phyloP scores from a whole-genome alignment of 2,888 invertebrate genomes.

The Ophioninae sp. region DNA sequence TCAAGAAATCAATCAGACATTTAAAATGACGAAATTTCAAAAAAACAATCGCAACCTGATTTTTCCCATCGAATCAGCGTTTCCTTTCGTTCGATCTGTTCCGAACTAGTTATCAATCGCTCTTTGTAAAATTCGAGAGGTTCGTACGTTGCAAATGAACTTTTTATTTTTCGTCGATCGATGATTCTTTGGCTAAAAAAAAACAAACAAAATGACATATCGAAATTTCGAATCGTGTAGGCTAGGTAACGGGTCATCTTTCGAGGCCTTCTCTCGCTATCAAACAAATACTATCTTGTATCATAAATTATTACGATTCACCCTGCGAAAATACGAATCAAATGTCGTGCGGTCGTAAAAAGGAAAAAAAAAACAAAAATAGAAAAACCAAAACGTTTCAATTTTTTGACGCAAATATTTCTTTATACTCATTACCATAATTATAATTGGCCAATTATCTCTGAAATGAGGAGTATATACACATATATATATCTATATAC shows the following conservation, averaged over 20 bases:
- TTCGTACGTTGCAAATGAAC: no score
- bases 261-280: slow-evolving; percentile 44
- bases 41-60: slow-evolving; percentile 5
- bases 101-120: background rate
- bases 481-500: background rate
- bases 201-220: slow-evolving; percentile 42
- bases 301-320: slow-evolving; percentile 34
- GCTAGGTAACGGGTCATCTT: slow-evolving; percentile 48
- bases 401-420: background rate
- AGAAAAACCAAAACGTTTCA: background rate
- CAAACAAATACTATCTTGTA: slow-evolving; percentile 48
- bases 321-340: background rate
- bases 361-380: background rate
- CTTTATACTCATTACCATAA: background rate
- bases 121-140: background rate
- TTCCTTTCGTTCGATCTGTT: background rate
- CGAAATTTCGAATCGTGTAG: slow-evolving; percentile 50
- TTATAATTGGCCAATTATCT: background rate
- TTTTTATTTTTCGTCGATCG: slow-evolving; percentile 18
- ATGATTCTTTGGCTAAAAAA: slow-evolving; percentile 34
- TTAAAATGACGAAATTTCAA: slow-evolving; percentile 4
- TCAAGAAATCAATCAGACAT: background rate
- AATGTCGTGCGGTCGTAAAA: slow-evolving; percentile 7
- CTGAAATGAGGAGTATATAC: background rate
- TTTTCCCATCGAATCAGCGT: background rate